These are phyloP conservation scores for Sebastes hubbsi DNA, from an alignment of 2,797 vertebrate species.

Conservation along the genomic window DNA sequence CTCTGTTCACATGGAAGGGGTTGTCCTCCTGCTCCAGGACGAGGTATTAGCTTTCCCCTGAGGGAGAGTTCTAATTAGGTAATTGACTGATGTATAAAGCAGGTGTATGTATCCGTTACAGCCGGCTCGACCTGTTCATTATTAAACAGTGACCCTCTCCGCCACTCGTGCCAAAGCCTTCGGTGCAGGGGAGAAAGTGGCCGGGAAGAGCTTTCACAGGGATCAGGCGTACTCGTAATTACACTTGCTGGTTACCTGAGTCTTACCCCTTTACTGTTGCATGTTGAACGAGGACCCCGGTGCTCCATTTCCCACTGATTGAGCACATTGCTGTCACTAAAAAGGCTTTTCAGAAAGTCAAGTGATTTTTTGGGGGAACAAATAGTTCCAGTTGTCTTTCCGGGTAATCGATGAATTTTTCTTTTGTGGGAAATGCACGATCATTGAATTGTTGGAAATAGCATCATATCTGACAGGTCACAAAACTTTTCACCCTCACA, in stretches of 20 bases:
- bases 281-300: constrained; percentile 28
- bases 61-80: constrained; percentile 87
- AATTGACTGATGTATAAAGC: constrained; percentile 88
- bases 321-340: constrained; percentile 22
- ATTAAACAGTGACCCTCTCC: constrained; percentile 86
- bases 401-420: constrained; percentile 31
- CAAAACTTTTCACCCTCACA: constrained; percentile 65
- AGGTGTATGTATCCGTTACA: constrained; percentile 88
- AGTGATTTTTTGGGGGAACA: constrained; percentile 14
- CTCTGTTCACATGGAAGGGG: constrained; percentile 80
- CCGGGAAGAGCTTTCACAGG: constrained; percentile 67
- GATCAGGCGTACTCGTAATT: constrained; percentile 76
- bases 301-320: constrained; percentile 51
- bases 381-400: constrained; percentile 38
- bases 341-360: constrained; percentile 17
- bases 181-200: constrained; percentile 73
- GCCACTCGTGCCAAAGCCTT: constrained; percentile 76
- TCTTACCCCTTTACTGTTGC: constrained; percentile 49
- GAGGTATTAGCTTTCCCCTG: constrained; percentile 83
- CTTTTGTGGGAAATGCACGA: constrained; percentile 27
- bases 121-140: constrained; percentile 84
- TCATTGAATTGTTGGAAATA: constrained; percentile 58
- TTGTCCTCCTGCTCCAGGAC: constrained; percentile 69
- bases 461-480: constrained; percentile 50
- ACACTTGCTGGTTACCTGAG: constrained; percentile 76